phyloP scores from a whole-genome alignment of 2,797 vertebrate genomes.

The Sebastolobus altivelis region DNA sequence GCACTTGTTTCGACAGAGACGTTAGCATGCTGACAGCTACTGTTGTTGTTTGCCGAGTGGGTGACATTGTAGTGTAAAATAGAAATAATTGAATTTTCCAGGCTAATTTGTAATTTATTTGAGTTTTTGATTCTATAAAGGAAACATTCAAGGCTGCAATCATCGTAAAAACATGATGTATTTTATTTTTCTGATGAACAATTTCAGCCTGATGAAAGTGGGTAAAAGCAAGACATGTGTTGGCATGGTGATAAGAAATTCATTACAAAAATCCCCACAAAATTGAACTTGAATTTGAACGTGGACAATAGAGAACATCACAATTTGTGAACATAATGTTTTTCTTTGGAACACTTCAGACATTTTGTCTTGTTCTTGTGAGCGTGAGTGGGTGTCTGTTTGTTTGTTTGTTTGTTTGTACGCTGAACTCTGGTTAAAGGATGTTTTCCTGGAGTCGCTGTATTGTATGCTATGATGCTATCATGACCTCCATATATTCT shows the following conservation, averaged over 20 bases:
- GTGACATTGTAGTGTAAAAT: background rate
- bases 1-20: background rate
- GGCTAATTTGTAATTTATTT: background rate
- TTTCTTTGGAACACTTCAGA: background rate
- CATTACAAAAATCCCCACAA: background rate
- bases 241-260: constrained; percentile 1
- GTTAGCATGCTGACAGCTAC: background rate
- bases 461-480: background rate
- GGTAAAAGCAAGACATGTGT: background rate
- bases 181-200: background rate
- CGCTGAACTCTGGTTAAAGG: constrained; percentile 19
- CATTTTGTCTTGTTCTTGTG: background rate
- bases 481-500: constrained; percentile 45
- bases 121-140: constrained; percentile 4
- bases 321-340: background rate
- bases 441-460: constrained; percentile 38
- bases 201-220: constrained; percentile 1
- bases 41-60: background rate
- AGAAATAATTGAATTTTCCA: background rate
- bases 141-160: background rate
- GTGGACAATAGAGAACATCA: background rate
- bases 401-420: constrained; percentile 6
- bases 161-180: background rate
- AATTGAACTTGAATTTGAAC: background rate
- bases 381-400: constrained; percentile 25